Percentiles rank a stretch among this genome's conserved stretches.
phyloP scores from a whole-genome alignment of 2,797 vertebrate species.

The Acanthopagrus latus region DNA sequence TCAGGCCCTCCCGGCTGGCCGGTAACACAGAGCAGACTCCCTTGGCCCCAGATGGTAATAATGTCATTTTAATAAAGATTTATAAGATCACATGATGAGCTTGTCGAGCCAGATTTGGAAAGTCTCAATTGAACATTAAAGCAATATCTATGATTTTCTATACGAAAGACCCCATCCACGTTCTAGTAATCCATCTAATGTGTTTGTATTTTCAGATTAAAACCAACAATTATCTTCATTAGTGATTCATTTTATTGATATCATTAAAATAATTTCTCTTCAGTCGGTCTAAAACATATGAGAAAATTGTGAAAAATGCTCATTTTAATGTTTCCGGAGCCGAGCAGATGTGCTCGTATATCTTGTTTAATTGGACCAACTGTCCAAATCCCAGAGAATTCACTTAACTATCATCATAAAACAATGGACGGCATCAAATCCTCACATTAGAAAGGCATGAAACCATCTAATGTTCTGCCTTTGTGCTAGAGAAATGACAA shows the following conservation, averaged over 20 bases:
- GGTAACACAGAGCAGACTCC: conserved; percentile 81
- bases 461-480: not conserved
- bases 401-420: not conserved
- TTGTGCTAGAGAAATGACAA: not conserved
- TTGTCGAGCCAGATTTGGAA: conserved; percentile 21
- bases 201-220: not conserved
- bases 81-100: not conserved
- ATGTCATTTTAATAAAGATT: conserved; percentile 19
- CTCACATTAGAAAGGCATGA: not conserved
- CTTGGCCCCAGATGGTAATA: conserved; percentile 88
- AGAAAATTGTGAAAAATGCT: not conserved
- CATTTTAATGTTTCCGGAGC: not conserved
- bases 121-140: conserved; percentile 5
- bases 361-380: not conserved
- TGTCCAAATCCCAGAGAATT: not conserved
- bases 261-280: not conserved
- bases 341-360: not conserved
- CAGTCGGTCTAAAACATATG: not conserved
- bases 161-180: not conserved
- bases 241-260: not conserved
- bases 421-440: not conserved
- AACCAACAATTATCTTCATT: not conserved
- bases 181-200: not conserved
- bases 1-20: conserved; percentile 86
- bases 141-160: not conserved